Base-by-base conservation (phyloP, 2,888 invertebrate species). In the Pyrochroa serraticornis region DNA sequence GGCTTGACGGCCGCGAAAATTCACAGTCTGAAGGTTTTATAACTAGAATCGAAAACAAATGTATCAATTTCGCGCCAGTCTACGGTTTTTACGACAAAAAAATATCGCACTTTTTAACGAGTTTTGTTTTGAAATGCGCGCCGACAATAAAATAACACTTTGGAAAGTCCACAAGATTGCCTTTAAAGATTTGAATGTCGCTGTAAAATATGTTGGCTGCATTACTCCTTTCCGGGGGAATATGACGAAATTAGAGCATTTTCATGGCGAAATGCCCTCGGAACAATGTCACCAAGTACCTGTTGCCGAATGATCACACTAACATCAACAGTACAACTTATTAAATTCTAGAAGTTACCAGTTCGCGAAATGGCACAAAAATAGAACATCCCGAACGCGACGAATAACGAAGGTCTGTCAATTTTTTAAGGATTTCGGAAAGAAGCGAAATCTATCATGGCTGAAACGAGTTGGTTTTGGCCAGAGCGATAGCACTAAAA, bases 21-120 rank as follows among this genome's bases (percentile, higher is more conserved):
- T 75, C 71, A 74, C 73, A 71, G 70, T 71, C 74, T 72, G 70
- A 69, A 65, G 72, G 70, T 71, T 73, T 73, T 71, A 71, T 71
- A 68, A 67, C 70, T 64, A 63, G 66, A 65, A 71, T 70, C 68
- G 67, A 69, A 70, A 72, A 71, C 70, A 69, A 73, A 75, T 74
- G 74, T 75, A 74, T 75, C 75, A 74, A 74, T 75, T 75, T 72
- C 66, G 65, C 58, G 48, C 51, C 49, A 57, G 53, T 41, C 57
- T 52, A 36, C 43, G 10, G 44, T 47, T 60, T 65, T 60, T 63
- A 65, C 60, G 61, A 43, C 50, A 47, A 61, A 63, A 66, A 68
- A 65, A 64, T 57, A 59, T 61, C 62, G 48, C 63, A 61, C 51
- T 65, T 69, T 66, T 69, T 69, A 70, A 70, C 70, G 68, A 71